Conservation (phyloP, 2,113 vertebrate genomes). For the Pterocles burchelli region DNA sequence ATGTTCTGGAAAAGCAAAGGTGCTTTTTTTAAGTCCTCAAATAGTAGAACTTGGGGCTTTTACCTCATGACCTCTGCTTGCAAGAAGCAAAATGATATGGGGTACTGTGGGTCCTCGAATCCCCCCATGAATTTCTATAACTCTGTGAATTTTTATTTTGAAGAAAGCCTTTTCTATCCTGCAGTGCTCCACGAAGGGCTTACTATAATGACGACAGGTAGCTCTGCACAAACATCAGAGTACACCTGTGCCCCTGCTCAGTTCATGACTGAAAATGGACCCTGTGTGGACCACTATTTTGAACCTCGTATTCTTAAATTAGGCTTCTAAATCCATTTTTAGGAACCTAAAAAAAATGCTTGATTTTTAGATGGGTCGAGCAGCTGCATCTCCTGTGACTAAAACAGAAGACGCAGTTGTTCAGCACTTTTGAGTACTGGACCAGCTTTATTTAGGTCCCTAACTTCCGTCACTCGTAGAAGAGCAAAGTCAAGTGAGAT, state of each 20-base stretch:
- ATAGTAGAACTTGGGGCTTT: not conserved
- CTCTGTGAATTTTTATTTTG: not conserved
- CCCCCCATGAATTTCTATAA: not conserved
- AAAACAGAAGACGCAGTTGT: not conserved
- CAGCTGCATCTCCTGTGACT: constrained; percentile 20
- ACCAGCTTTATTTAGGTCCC: constrained; percentile 8
- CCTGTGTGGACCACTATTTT: not conserved
- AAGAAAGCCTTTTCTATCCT: not conserved
- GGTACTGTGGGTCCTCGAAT: not conserved
- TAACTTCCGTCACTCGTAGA: not conserved
- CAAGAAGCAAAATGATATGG: not conserved
- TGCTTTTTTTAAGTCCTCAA: not conserved
- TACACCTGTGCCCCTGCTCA: not conserved
- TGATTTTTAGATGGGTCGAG: not conserved
- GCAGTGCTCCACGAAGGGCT: not conserved
- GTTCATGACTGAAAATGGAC: not conserved
- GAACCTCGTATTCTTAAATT: not conserved
- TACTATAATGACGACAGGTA: rapidly evolving
- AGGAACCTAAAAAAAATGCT: not conserved
- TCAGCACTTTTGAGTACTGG: not conserved
- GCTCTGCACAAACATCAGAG: not conserved
- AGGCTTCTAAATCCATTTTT: not conserved
- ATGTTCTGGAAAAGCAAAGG: not conserved
- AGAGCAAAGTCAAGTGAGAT: constrained; percentile 16
- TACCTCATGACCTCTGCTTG: not conserved